Percentiles rank a stretch among this genome's conserved stretches.
Conservation (phyloP, 2,113 vertebrate genomes). For the Chaetorhynchus papuensis region DNA sequence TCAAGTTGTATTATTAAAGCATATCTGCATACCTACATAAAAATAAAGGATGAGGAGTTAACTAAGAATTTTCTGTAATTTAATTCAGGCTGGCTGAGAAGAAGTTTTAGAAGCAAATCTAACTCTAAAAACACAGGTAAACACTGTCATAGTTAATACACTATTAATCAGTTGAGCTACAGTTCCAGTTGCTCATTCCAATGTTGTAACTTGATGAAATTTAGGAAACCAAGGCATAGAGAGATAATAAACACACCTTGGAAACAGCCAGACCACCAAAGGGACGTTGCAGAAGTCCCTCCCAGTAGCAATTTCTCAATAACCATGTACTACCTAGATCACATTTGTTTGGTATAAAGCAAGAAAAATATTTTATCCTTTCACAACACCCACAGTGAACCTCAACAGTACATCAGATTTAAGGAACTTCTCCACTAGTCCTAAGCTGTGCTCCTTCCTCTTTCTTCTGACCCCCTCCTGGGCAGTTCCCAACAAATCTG, state of each 20-base stretch:
- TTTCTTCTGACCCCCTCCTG: not conserved
- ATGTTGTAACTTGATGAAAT: not conserved
- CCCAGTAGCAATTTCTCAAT: not conserved
- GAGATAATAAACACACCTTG: not conserved
- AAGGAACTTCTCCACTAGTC: not conserved
- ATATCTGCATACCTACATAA: not conserved
- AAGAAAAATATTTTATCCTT: not conserved
- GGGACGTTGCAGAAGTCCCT: not conserved
- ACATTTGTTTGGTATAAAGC: not conserved
- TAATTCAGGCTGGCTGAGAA: not conserved
- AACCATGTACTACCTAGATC: not conserved
- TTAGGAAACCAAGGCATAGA: not conserved
- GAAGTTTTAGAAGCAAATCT: not conserved
- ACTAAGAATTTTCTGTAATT: not conserved
- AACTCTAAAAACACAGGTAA: not conserved
- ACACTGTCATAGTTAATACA: not conserved
- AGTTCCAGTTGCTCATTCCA: not conserved
- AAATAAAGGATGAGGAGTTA: not conserved
- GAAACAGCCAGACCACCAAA: not conserved
- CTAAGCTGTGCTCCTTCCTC: not conserved
- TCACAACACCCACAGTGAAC: not conserved
- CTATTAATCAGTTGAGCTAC: not conserved
- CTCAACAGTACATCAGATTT: accelerated
- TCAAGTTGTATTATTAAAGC: not conserved
- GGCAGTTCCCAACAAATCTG: not conserved